Base-by-base conservation (phyloP, 2,113 vertebrate genomes). In the Hepsetus odoe region DNA sequence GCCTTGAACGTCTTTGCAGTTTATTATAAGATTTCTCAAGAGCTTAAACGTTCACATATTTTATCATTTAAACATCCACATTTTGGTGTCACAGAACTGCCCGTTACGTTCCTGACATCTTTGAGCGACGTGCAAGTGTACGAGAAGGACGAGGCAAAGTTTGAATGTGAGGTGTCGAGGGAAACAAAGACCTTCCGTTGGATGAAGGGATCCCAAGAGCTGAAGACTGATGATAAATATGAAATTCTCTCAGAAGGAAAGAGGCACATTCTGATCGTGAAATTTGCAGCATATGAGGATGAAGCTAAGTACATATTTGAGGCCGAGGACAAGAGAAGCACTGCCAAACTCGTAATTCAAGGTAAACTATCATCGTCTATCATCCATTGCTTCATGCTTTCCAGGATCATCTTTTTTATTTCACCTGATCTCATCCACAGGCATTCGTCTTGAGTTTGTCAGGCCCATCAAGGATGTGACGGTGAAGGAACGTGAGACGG, bases 291-390 rank as follows among this genome's bases (percentile, higher is more conserved):
- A 6, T 99, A 95, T 84, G 97, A 98, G 0, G 98, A 99, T 78
- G 98, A 99, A 86, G 97, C 94, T 12, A 98, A 98, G 87, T 99
- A 98, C 79, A 94, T 94, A 18, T 98, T 98, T 89, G 97, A 99
- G 91, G 96, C 97, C 0, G 98, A 99, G 86, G 97, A 99, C 86
- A 98, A 99, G 85, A 94, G 88, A 84, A 96, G 94, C 2, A 90
- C 90, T 26, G 94, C 84, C 81, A 99, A 98, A 85, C 89, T 99
- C 13, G 87, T 96, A 81, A 98, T 99, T 61, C 95, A 98, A 93
- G 97, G 97, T 97, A 86, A 80, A 33, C 1, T 74, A 76, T 33
- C 0, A 8, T 4, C 11, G 20, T 65, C 30, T 10, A 42, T 44
- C 5, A 9, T 13, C 12, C 30, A n/a, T 30, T 10, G 33, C 71